phyloP scores from a whole-genome alignment of 2,113 vertebrate genomes.

The Gymnarchus niloticus region DNA sequence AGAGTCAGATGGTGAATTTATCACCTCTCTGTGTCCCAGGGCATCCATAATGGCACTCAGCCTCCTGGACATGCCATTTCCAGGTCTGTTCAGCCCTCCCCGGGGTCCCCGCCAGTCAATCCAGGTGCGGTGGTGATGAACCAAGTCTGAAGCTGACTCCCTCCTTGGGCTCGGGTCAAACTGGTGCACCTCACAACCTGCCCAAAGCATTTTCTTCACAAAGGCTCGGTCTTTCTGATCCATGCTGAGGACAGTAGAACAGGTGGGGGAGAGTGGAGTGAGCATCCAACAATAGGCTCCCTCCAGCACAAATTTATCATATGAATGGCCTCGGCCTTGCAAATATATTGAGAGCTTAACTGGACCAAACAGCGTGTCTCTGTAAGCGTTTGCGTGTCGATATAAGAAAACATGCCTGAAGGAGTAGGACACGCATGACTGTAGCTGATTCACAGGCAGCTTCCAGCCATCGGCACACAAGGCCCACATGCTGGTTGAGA shows the following conservation, averaged over 20 bases:
- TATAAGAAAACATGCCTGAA: constrained; percentile 53
- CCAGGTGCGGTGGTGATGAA: constrained; percentile 59
- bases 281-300: not conserved
- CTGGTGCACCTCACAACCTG: constrained; percentile 60
- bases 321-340: not conserved
- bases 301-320: not conserved
- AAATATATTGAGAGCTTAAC: not conserved
- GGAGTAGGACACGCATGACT: constrained; percentile 60
- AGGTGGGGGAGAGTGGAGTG: not conserved
- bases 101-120: constrained; percentile 58
- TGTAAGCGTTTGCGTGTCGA: not conserved
- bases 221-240: constrained; percentile 52
- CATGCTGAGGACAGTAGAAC: constrained; percentile 40
- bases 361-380: constrained; percentile 5
- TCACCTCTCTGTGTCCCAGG: constrained; percentile 61
- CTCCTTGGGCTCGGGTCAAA: constrained; percentile 58
- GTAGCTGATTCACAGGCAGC: constrained; percentile 37
- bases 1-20: constrained; percentile 35
- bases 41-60: constrained; percentile 60
- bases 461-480: constrained; percentile 62
- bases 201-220: constrained; percentile 44
- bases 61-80: constrained; percentile 49
- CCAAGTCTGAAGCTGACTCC: constrained; percentile 43
- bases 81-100: constrained; percentile 38
- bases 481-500: constrained; percentile 44